Percentiles rank a stretch among this genome's conserved stretches.
Conservation (phyloP, 2,113 vertebrate genomes). For the Crocuta crocuta region DNA sequence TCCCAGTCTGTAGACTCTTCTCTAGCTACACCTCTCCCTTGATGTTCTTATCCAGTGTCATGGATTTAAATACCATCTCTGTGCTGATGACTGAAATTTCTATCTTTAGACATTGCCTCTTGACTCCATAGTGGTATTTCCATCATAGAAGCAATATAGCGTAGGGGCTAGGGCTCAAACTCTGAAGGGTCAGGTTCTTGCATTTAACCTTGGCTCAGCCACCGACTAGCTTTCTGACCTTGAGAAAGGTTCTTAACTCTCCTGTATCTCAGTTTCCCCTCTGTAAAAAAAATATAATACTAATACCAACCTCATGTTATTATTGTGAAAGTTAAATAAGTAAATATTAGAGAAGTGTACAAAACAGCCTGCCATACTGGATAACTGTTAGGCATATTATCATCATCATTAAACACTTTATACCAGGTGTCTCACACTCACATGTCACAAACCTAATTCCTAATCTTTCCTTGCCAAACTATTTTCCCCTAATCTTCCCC, state of each 20-base stretch:
- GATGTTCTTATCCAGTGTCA: not conserved
- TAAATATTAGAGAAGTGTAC: slow-evolving; percentile 18
- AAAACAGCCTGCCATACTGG: not conserved
- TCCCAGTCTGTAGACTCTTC: not conserved
- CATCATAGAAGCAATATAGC: not conserved
- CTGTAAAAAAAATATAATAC: not conserved
- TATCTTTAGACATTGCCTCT: not conserved
- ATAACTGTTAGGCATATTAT: not conserved
- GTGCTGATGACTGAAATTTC: slow-evolving; percentile 25
- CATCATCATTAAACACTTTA: not conserved
- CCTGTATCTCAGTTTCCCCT: not conserved
- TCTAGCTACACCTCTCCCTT: not conserved
- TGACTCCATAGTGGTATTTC: not conserved
- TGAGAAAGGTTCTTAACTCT: not conserved
- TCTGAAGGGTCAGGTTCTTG: not conserved
- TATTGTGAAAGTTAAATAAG: slow-evolving; percentile 18
- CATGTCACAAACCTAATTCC: not conserved
- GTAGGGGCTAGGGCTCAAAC: not conserved
- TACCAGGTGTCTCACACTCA: not conserved
- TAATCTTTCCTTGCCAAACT: not conserved
- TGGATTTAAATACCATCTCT: slow-evolving; percentile 3
- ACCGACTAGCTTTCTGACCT: slow-evolving; percentile 5
- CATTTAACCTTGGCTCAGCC: slow-evolving; percentile 18
- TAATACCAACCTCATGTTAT: not conserved
- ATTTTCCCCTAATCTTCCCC: not conserved